Base-by-base conservation (phyloP, 2,888 invertebrate species). In the Pyrochroa serraticornis region DNA sequence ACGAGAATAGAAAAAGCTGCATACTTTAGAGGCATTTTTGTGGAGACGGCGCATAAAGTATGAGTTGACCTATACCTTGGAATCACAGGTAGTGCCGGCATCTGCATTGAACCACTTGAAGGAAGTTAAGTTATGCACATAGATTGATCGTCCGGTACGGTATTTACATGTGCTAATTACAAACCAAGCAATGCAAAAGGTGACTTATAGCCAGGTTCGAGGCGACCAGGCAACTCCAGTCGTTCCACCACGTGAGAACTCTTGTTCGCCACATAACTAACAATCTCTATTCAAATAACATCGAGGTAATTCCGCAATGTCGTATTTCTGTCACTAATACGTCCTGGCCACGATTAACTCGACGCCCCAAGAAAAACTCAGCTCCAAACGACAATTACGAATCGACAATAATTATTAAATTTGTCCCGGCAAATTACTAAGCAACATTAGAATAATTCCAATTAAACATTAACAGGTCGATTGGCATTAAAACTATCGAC, bases 131-230 rank as follows among this genome's bases (percentile, higher is more conserved):
- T 66, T 69, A 65, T 69, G 62, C 61, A 58, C 67, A 58, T 49
- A 67, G 71, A 72, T 71, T 71, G 71, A 72, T 72, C 68, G 67
- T 68, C 67, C 58, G 61, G 64, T 65, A 59, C 65, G 67, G 63
- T 71, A 70, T 72, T 70, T 71, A 72, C 71, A 71, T 71, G 71
- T 66, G 67, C 71, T 71, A 71, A 71, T 72, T 72, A 72, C 69
- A 58, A 54, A 41, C 58, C 48, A 53, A 58, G 58, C 58, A 52
- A 53, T 53, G 52, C 58, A 52, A 53, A 53, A 58, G 48, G 53
- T 58, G 58, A 58, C 44, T 53, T 58, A 58, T 58, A 54, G 53
- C 53, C 53, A 31, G 35, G 49, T 49, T 41, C 54, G 41, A 13
- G 48, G 37, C 41, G 51, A 51, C 54, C 39, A 42, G 37, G 41